Percentiles rank a stretch among this genome's conserved stretches.
phyloP scores from a whole-genome alignment of 2,888 invertebrate genomes.

The Clusia tigrina region DNA sequence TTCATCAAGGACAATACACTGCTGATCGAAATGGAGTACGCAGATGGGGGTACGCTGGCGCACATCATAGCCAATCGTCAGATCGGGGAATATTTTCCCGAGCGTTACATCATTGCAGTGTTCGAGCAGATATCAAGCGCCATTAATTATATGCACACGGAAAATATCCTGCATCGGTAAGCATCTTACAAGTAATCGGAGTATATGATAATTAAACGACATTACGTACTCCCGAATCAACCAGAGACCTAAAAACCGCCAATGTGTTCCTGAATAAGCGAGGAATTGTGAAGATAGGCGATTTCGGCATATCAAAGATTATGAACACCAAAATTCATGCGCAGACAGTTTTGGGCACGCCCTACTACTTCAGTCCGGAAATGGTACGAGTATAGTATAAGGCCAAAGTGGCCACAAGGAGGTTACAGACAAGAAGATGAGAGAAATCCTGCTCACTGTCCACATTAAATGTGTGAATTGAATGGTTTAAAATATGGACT shows the following conservation, averaged over 20 bases:
- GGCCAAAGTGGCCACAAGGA: no score
- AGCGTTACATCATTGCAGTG: conserved; percentile 70
- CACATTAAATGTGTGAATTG: no score
- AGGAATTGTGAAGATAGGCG: conserved; percentile 74
- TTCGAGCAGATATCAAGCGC: conserved; percentile 76
- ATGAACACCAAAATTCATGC: conserved; percentile 74
- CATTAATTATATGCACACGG: conserved; percentile 75
- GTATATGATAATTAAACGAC: background rate
- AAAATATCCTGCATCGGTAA: conserved; percentile 71
- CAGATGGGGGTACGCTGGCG: conserved; percentile 76
- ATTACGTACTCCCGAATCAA: conserved; percentile 28
- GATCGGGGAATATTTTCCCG: conserved; percentile 66
- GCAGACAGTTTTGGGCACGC: conserved; percentile 76
- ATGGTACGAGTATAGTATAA: no score
- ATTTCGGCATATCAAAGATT: conserved; percentile 80
- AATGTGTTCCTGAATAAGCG: conserved; percentile 76
- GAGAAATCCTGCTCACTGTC: conserved; percentile 9
- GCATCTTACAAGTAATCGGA: background rate
- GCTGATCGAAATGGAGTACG: conserved; percentile 82
- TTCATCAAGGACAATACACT: conserved; percentile 76
- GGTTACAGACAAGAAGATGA: no score
- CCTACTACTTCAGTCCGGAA: conserved; percentile 78
- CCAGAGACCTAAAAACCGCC: conserved; percentile 76
- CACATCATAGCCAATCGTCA: conserved; percentile 70
- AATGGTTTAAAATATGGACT: no score